Conservation (phyloP, 2,888 invertebrate genomes). For the Limnephilus auricula region DNA sequence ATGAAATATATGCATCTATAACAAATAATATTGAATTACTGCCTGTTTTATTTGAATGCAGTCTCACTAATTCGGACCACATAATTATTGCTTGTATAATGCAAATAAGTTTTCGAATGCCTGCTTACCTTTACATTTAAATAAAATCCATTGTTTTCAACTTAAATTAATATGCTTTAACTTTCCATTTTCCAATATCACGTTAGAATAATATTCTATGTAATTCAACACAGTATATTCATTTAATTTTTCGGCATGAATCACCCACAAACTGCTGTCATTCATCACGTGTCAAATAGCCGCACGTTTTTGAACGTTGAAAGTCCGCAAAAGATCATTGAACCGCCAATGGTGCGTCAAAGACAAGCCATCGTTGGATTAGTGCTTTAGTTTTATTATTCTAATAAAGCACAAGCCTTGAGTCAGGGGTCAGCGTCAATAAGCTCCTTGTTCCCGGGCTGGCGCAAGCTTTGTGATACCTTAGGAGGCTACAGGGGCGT, state of each 20-base stretch:
- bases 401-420: constrained; percentile 20
- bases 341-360: constrained; percentile 9
- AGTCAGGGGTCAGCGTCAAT: background rate
- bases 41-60: too few species aligned
- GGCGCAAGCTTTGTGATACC: constrained; percentile 11
- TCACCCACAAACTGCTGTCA: background rate
- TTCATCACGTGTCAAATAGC: background rate
- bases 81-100: too few species aligned
- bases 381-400: constrained; percentile 21
- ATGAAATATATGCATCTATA: too few species aligned
- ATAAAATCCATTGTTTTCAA: background rate
- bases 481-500: constrained; percentile 1
- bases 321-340: constrained; percentile 10
- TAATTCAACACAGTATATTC: background rate
- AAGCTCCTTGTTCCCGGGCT: background rate
- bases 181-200: too few species aligned
- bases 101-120: too few species aligned
- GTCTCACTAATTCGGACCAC: too few species aligned
- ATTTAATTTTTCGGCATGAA: background rate
- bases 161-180: background rate
- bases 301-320: background rate
- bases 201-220: background rate
- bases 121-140: background rate
- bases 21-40: too few species aligned
- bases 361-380: background rate